Percentiles rank a stretch among this genome's conserved stretches.
phyloP scores from a whole-genome alignment of 2,888 invertebrate genomes.

The Gastracanthus pulcherrimus region DNA sequence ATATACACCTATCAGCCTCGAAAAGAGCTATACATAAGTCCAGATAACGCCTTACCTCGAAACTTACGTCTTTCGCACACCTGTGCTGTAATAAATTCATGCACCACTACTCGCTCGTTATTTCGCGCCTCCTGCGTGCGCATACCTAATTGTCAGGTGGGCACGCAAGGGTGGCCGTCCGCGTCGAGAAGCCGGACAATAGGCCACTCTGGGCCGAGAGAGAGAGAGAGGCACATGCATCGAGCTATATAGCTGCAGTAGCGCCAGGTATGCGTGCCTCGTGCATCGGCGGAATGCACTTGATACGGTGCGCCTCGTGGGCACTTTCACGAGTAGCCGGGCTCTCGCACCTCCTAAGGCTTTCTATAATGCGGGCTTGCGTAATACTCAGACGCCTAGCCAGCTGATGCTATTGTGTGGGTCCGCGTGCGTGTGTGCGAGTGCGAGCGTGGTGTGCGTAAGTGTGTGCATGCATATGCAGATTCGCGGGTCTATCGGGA shows the following conservation, averaged over 20 bases:
- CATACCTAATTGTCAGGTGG: not conserved
- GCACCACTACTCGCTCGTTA: not conserved
- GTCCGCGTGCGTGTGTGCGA: too few relatives aligned
- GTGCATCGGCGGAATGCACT: conserved; percentile 64
- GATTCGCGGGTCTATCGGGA: not conserved
- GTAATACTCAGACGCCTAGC: conserved; percentile 41
- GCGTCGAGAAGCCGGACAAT: conserved; percentile 11
- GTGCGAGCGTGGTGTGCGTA: too few relatives aligned
- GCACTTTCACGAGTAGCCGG: conserved; percentile 66
- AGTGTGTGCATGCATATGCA: conserved; percentile 19
- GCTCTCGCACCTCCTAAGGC: conserved; percentile 6
- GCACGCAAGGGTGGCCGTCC: too few relatives aligned
- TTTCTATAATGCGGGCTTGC: conserved; percentile 50
- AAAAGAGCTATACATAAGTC: too few relatives aligned
- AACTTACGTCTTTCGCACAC: too few relatives aligned
- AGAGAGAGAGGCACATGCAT: not conserved
- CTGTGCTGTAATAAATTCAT: too few relatives aligned
- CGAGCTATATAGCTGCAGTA: too few relatives aligned
- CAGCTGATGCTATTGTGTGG: too few relatives aligned
- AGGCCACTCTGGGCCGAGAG: not conserved
- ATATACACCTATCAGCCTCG: too few relatives aligned
- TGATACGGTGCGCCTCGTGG: conserved; percentile 57
- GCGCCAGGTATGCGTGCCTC: not conserved
- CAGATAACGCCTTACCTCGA: too few relatives aligned
- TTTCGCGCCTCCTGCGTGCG: too few relatives aligned